Evolutionary conservation across 2,797 vertebrate species (phyloP).

Genomic region (Delichon dasypus): DNA sequence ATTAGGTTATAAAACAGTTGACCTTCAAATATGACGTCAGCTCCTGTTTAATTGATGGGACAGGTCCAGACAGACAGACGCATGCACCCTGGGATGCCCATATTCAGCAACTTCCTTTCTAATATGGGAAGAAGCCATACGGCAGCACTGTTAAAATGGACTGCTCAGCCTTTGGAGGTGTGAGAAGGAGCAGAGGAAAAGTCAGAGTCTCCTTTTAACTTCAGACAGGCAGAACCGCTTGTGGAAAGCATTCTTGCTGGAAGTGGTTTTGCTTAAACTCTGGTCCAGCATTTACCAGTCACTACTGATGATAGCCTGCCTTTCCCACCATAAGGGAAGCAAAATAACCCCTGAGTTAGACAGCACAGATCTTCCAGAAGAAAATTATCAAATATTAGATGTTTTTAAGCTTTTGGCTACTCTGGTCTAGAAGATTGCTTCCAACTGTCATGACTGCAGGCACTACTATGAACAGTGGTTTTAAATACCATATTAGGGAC

Average conservation of each 20-base stretch:
- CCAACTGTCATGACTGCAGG: background rate
- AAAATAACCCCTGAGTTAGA: background rate
- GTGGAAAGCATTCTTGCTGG: background rate
- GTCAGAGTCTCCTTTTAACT: background rate
- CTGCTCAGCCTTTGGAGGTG: background rate
- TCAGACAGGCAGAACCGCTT: background rate
- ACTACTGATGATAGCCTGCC: background rate
- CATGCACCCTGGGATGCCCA: conserved; percentile 13
- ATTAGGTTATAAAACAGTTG: conserved; percentile 59
- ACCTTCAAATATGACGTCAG: conserved; percentile 54
- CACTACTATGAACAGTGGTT: background rate
- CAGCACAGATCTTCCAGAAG: background rate
- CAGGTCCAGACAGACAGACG: conserved; percentile 39
- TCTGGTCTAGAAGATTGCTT: background rate
- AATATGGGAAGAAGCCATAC: background rate
- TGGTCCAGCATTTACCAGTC: background rate
- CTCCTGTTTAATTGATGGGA: conserved; percentile 39
- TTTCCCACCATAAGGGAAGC: background rate
- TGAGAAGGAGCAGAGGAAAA: background rate
- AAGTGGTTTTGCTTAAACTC: background rate
- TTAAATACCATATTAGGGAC: background rate
- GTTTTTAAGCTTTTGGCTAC: background rate
- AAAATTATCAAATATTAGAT: background rate
- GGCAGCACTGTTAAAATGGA: background rate
- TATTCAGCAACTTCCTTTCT: background rate